Conservation (phyloP, 2,797 vertebrate species). For the Neomorphus geoffroyi region DNA sequence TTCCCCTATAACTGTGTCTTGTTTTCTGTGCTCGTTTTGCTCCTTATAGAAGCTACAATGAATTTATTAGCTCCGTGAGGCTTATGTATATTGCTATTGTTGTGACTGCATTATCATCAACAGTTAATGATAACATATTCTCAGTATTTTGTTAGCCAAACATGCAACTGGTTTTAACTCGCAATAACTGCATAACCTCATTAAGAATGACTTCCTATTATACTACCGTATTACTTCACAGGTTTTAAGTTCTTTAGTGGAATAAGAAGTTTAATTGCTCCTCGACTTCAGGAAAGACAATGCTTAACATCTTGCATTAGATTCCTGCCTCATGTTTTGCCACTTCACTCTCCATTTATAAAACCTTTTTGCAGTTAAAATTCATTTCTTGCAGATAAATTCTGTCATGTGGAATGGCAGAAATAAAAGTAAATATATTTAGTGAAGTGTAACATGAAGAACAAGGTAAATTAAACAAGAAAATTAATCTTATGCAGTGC, state of each 20-base stretch:
- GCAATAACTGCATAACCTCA: conserved; percentile 6
- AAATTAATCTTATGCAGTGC: neutral
- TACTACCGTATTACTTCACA: neutral
- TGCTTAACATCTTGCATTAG: conserved; percentile 4
- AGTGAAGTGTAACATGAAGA: conserved; percentile 48
- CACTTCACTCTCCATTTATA: neutral
- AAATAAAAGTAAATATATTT: conserved; percentile 56
- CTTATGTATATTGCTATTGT: neutral
- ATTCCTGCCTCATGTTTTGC: conserved; percentile 14
- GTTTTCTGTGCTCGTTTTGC: neutral
- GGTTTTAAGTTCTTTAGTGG: conserved; percentile 16
- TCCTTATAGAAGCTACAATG: conserved; percentile 1
- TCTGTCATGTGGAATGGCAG: neutral
- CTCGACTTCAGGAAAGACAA: neutral
- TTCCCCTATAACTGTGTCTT: neutral
- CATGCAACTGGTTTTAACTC: conserved; percentile 30
- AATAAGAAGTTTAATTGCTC: conserved; percentile 28
- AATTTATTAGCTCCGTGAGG: neutral
- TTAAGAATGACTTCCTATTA: conserved; percentile 30
- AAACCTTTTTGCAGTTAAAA: neutral
- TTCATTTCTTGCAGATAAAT: conserved; percentile 2
- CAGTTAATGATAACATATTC: conserved; percentile 28
- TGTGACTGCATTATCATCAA: neutral
- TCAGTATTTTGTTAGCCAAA: conserved; percentile 15
- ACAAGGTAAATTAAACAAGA: conserved; percentile 48